Evolutionary conservation across 2,113 vertebrate genomes (phyloP).

Genomic region (Myotis lucifugus): DNA sequence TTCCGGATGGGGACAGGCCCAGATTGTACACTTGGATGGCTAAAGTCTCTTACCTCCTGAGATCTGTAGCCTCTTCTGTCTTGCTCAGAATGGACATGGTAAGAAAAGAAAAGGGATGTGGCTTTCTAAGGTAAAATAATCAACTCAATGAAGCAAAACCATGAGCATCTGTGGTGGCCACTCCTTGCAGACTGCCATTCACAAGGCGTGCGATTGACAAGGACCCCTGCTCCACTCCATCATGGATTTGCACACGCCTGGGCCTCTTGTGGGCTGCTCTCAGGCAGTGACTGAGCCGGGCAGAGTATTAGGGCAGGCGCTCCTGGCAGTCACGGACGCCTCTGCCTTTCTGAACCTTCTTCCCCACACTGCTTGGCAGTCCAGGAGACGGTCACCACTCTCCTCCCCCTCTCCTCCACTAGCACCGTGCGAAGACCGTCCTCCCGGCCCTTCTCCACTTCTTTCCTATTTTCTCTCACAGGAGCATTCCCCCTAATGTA

Average conservation of each 20-base stretch:
- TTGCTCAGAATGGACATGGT: not conserved
- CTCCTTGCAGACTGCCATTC: not conserved
- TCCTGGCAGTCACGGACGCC: not conserved
- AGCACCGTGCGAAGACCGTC: accelerated
- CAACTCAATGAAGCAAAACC: not conserved
- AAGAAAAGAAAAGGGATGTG: not conserved
- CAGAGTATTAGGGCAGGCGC: not conserved
- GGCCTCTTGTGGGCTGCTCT: not conserved
- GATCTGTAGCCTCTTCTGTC: not conserved
- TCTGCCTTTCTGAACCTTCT: not conserved
- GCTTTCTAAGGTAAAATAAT: not conserved
- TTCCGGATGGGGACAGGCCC: not conserved
- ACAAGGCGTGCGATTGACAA: too few relatives aligned
- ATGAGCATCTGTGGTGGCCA: not conserved
- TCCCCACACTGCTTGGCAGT: too few relatives aligned
- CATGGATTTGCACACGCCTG: accelerated
- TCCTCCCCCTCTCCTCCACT: not conserved
- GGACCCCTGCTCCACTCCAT: not conserved
- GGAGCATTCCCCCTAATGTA: not conserved
- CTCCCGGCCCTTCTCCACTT: not conserved
- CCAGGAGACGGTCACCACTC: not conserved
- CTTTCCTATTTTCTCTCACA: not conserved
- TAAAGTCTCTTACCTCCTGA: not conserved
- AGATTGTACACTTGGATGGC: not conserved
- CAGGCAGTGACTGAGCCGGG: not conserved